A percentile compares a stretch with the other conserved stretches of the same genome.
phyloP scores from a whole-genome alignment of 37 sponge, comb jelly and placozoan species.

The Eunapius fragilis region DNA sequence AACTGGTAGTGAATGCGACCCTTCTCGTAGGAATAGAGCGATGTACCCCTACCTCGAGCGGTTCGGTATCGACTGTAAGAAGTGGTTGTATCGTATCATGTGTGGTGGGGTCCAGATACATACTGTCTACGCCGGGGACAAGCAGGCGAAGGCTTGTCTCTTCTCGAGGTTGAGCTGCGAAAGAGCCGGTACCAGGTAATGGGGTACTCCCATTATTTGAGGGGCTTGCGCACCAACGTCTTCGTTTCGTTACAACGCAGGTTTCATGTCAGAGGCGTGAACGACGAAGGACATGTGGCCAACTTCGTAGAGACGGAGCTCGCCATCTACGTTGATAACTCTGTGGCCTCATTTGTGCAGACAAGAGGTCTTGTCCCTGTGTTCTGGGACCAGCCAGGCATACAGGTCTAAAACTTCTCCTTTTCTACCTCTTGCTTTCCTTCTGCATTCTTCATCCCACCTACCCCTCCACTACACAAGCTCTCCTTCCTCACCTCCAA shows the following conservation, averaged over 20 bases:
- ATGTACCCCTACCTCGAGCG: slow-evolving; percentile 61
- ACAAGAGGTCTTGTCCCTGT: slow-evolving; percentile 94
- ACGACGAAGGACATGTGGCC: slow-evolving; percentile 94
- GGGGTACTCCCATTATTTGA: no score
- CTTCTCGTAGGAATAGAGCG: slow-evolving; percentile 74
- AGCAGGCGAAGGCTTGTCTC: slow-evolving; percentile 80
- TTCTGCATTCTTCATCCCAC: no score
- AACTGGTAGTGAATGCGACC: neutral
- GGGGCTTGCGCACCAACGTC: no score
- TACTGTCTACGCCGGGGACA: slow-evolving; percentile 85
- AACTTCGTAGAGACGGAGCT: slow-evolving; percentile 99
- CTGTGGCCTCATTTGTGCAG: slow-evolving; percentile 83
- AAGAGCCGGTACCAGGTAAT: slow-evolving; percentile 89
- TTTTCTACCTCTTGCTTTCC: no score
- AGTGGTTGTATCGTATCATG: slow-evolving; percentile 81
- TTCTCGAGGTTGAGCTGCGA: slow-evolving; percentile 93
- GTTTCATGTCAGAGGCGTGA: slow-evolving; percentile 87
- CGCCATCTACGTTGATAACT: slow-evolving; percentile 61
- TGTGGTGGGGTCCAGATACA: slow-evolving; percentile 91
- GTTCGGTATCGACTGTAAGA: slow-evolving; percentile 69
- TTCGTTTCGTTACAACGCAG: neutral
- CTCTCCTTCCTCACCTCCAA: neutral
- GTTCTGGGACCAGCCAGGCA: slow-evolving; percentile 96
- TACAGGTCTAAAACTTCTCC: slow-evolving; percentile 53
- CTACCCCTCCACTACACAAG: neutral